Evolutionary conservation across 2,888 invertebrate genomes (phyloP), one percentile per base, ranked within the genome.

Genomic region (Amaurobius ferox): DNA sequence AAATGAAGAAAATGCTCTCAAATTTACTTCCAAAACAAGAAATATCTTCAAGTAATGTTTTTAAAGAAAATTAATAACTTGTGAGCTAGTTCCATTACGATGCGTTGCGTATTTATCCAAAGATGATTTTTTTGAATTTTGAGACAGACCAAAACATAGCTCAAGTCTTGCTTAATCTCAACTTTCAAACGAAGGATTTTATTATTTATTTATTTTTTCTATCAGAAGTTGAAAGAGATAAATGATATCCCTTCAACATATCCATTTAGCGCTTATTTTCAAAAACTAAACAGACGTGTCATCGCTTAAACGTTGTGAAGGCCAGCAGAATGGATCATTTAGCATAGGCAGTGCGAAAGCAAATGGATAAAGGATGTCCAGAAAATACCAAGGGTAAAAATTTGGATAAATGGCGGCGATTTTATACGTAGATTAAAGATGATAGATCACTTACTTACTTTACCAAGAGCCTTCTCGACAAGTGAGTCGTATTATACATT

Each of bases 361-460:
- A n/a, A n/a, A n/a, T n/a, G n/a, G n/a, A n/a, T n/a, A n/a, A n/a
- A n/a, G n/a, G n/a, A n/a, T n/a, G n/a, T n/a, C n/a, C n/a, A n/a
- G n/a, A n/a, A n/a, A n/a, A n/a, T n/a, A n/a, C n/a, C n/a, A n/a
- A n/a, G n/a, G n/a, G n/a, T n/a, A 44, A 13, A 44, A 44, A 44
- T 44, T 44, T 16, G 44, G 9, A 44, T 6, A 44, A 16, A 44
- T 44, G 3, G 44, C 16, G 16, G 44, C 9, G 64, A 64, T 64
- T 64, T 64, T n/a, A 30, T 29, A 0, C 64, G 13, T n/a, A 29
- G 64, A 64, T 29, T 30, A 64, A 29, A 2, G 64, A 70, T 76
- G 81, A 81, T 61, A 61, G 74, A 81, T 81, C 61, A 28, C 74
- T 68, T 76, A 73, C 74, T 68, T 76, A 73, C 67, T 67, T 73